These are phyloP conservation scores for Pogonomyrmex barbatus DNA, from an alignment of 1,140 invertebrate genomes.

Conservation along the genomic window DNA sequence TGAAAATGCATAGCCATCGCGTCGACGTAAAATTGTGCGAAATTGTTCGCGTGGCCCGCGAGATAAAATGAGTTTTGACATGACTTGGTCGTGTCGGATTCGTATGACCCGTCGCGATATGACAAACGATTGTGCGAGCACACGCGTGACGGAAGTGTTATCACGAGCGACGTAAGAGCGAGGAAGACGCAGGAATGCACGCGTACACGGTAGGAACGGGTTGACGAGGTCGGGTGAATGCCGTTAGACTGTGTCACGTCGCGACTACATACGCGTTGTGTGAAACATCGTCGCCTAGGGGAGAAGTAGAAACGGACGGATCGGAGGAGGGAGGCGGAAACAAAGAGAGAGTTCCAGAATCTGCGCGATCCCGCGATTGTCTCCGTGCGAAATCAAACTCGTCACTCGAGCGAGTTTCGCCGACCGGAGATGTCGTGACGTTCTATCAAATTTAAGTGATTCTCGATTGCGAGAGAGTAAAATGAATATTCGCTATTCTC, in stretches of 20 bases:
- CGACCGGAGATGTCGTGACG: not conserved
- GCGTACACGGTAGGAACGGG: conserved; percentile 35
- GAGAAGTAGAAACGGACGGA: conserved; percentile 6
- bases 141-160: conserved; percentile 39
- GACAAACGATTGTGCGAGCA: conserved; percentile 43
- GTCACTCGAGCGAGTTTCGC: conserved; percentile 21
- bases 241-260: conserved; percentile 71
- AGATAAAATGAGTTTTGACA: conserved; percentile 39
- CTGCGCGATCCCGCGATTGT: conserved; percentile 51
- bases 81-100: conserved; percentile 8
- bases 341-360: conserved; percentile 66
- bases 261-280: conserved; percentile 46
- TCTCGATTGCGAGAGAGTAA: not conserved
- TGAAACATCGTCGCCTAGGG: conserved; percentile 50
- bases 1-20: not conserved
- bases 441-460: conserved; percentile 34
- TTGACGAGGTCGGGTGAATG: conserved; percentile 73
- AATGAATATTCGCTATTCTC: not conserved
- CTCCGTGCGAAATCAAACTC: conserved; percentile 38
- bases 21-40: conserved; percentile 11
- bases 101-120: conserved; percentile 29
- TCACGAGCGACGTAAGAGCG: conserved; percentile 36
- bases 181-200: conserved; percentile 52
- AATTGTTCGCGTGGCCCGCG: conserved; percentile 12
- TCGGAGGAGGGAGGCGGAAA: conserved; percentile 26